Percentiles rank a stretch among this genome's conserved stretches.
Evolutionary conservation across 2,113 vertebrate species (phyloP).

Genomic region (Callorhinus ursinus): DNA sequence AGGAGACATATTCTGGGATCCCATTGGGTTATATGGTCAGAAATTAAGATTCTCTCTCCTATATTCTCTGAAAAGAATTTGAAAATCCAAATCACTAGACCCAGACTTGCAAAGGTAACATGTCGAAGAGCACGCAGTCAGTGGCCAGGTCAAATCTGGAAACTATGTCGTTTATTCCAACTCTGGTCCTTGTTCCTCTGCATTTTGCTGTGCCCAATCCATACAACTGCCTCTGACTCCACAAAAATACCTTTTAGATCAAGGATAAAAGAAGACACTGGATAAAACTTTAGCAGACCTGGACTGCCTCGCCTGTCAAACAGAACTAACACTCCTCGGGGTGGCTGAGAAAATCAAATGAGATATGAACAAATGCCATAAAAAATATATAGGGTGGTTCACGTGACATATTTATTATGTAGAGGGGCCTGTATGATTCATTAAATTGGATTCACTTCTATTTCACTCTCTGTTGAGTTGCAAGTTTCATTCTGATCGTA

Average conservation of each 20-base stretch:
- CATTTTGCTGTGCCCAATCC: too few species aligned
- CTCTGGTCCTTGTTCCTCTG: not conserved
- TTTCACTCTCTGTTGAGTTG: not conserved
- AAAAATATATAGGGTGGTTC: not conserved
- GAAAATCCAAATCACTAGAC: not conserved
- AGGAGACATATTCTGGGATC: not conserved
- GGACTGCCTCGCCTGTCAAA: not conserved
- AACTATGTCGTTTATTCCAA: not conserved
- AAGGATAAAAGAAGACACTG: not conserved
- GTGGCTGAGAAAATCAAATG: not conserved
- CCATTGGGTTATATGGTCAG: not conserved
- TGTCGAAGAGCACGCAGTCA: not conserved
- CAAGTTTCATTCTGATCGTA: not conserved
- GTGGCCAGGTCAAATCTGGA: not conserved
- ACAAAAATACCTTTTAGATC: not conserved
- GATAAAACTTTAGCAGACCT: not conserved
- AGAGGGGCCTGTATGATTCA: not conserved
- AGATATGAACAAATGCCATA: not conserved
- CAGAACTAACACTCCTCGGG: not conserved
- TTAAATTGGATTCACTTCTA: not conserved
- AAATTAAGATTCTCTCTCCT: not conserved
- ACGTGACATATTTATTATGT: not conserved
- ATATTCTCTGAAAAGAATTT: not conserved
- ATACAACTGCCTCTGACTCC: not conserved
- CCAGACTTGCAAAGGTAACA: not conserved